Percentiles rank a stretch among this genome's conserved stretches.
phyloP scores from a whole-genome alignment of 2,797 vertebrate genomes.

The Anableps anableps region DNA sequence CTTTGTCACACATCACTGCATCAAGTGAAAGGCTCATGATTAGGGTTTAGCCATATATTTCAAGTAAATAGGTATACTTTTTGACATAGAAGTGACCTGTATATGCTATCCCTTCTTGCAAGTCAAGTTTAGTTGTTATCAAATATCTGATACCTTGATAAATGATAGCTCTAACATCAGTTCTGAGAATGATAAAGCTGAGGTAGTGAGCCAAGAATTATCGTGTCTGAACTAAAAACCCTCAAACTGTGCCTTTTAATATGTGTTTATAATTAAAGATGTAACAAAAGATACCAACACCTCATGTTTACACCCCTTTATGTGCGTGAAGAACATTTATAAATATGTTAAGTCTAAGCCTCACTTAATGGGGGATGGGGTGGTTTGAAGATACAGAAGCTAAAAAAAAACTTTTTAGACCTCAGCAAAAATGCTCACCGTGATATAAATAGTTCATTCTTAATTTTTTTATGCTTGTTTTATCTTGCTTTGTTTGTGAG shows the following conservation, averaged over 20 bases:
- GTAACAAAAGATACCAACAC: background rate
- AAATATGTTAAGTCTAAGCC: background rate
- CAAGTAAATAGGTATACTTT: background rate
- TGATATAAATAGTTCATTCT: conserved; percentile 5
- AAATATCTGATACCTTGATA: background rate
- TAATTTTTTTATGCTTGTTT: background rate
- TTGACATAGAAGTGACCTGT: background rate
- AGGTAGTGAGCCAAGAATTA: background rate
- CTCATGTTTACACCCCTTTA: background rate
- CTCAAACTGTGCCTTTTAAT: background rate
- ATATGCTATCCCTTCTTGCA: background rate
- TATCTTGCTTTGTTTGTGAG: background rate
- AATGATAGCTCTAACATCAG: background rate
- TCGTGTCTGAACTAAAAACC: background rate
- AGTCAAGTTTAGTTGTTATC: background rate
- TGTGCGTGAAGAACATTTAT: background rate
- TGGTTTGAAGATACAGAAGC: background rate
- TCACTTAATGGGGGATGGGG: background rate
- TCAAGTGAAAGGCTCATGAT: conserved; percentile 16
- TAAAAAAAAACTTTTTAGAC: background rate
- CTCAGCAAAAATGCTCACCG: background rate
- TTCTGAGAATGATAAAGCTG: background rate
- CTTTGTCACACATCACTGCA: conserved; percentile 23
- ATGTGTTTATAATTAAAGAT: background rate
- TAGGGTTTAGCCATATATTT: background rate